phyloP scores from a whole-genome alignment of 2,113 vertebrate genomes.

The Dipodomys ordii region DNA sequence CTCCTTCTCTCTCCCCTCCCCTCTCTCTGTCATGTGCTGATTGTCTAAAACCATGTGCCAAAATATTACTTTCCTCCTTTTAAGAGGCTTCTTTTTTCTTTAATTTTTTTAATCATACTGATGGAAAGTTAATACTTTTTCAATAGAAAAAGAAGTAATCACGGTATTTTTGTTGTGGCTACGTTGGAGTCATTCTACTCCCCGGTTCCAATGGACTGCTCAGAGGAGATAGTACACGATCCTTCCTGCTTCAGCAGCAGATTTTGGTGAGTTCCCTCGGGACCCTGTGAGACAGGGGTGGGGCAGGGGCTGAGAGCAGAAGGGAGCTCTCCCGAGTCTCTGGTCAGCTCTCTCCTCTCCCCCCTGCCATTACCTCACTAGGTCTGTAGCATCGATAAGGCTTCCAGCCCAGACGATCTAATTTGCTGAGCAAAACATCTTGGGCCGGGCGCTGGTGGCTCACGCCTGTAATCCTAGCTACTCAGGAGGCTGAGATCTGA shows the following conservation, averaged over 20 bases:
- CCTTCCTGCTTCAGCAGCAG: background rate
- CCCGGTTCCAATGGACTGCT: background rate
- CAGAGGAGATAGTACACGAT: too few relatives aligned
- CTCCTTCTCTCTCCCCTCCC: background rate
- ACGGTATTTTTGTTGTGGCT: background rate
- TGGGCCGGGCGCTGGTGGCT: too few relatives aligned
- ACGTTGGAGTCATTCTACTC: background rate
- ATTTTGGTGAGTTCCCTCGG: background rate
- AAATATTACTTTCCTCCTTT: background rate
- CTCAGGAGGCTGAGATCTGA: too few relatives aligned
- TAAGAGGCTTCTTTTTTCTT: background rate
- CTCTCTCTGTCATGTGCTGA: background rate
- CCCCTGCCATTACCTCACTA: background rate
- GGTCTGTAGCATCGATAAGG: background rate
- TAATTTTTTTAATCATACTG: background rate
- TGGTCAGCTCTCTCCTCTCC: background rate
- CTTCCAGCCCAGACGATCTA: background rate
- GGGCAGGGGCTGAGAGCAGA: background rate
- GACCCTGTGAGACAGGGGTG: accelerated
- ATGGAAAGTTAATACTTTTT: background rate
- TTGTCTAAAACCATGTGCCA: background rate
- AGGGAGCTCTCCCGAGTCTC: background rate
- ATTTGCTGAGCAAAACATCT: conserved; percentile 9
- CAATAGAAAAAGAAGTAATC: background rate
- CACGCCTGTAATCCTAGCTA: too few relatives aligned